phyloP scores from a whole-genome alignment of 1,140 invertebrate species.

The Rhopalosiphum padi region DNA sequence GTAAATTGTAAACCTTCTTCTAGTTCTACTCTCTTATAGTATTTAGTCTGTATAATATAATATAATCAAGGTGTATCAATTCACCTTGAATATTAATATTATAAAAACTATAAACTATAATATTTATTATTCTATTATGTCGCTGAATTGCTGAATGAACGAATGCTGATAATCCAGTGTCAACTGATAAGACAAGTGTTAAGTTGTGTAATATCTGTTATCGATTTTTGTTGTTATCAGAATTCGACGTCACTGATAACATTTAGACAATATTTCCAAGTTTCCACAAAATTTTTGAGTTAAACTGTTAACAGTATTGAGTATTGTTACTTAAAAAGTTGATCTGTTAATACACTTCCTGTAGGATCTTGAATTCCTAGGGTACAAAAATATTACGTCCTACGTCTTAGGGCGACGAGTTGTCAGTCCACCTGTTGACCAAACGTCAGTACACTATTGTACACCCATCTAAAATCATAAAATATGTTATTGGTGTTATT shows the following conservation, averaged over 20 bases:
- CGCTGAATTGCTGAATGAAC: no score
- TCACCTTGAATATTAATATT: no score
- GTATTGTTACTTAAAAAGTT: neutral
- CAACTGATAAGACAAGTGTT: no score
- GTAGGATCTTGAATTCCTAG: neutral
- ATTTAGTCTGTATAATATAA: no score
- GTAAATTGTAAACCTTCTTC: no score
- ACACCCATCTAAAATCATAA: constrained; percentile 21
- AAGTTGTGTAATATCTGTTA: neutral
- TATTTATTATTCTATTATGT: no score
- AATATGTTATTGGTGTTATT: constrained; percentile 50
- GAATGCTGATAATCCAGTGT: no score
- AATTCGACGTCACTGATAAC: constrained; percentile 51
- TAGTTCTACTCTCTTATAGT: no score
- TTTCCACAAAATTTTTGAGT: neutral
- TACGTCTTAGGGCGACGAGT: neutral
- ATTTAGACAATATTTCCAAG: neutral
- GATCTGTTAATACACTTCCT: neutral
- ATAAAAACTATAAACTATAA: no score
- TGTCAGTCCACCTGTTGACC: neutral
- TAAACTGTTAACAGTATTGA: neutral
- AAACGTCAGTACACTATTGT: neutral
- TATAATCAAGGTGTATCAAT: no score
- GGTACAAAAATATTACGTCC: neutral
- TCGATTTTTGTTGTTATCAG: constrained; percentile 42